Percentiles rank a stretch among this genome's conserved stretches.
These are phyloP conservation scores for Arenicola marina DNA, from an alignment of 2,888 invertebrate genomes.

Conservation along the genomic window DNA sequence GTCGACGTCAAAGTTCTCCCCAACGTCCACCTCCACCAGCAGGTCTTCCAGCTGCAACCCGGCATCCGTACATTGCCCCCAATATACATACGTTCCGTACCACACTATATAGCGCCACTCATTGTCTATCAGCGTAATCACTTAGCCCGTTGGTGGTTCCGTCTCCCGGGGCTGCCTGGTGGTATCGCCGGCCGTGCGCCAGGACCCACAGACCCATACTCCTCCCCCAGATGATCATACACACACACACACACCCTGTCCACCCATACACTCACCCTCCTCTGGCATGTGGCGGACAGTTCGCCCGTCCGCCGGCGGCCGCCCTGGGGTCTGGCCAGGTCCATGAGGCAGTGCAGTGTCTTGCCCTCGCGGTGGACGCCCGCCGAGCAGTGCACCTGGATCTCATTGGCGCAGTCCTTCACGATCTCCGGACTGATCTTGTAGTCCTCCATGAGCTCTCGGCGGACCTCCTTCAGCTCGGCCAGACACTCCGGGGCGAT, in stretches of 20 bases:
- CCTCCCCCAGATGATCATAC: slow-evolving; percentile 22
- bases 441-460: slow-evolving; percentile 89
- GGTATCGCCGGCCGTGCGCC: too few species aligned
- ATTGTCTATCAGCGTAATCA: too few species aligned
- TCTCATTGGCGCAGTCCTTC: slow-evolving; percentile 55
- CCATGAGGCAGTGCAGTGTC: slow-evolving; percentile 87
- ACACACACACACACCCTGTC: too few species aligned
- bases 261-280: slow-evolving; percentile 9
- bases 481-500: slow-evolving; percentile 72
- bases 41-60: slow-evolving; percentile 72
- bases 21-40: slow-evolving; percentile 87
- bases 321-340: slow-evolving; percentile 70
- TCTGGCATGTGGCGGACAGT: slow-evolving; percentile 11
- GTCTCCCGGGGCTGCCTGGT: too few species aligned
- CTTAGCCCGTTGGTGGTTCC: too few species aligned
- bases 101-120: too few species aligned
- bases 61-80: too few species aligned
- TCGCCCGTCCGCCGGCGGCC: background rate
- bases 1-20: slow-evolving; percentile 94
- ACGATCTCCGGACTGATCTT: slow-evolving; percentile 75
- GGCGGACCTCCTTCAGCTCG: slow-evolving; percentile 89
- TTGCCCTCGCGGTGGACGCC: slow-evolving; percentile 78
- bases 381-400: slow-evolving; percentile 69
- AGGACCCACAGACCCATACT: background rate
- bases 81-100: too few species aligned